Evolutionary conservation across 2,113 vertebrate genomes (phyloP).

Genomic region (Sturnira hondurensis): DNA sequence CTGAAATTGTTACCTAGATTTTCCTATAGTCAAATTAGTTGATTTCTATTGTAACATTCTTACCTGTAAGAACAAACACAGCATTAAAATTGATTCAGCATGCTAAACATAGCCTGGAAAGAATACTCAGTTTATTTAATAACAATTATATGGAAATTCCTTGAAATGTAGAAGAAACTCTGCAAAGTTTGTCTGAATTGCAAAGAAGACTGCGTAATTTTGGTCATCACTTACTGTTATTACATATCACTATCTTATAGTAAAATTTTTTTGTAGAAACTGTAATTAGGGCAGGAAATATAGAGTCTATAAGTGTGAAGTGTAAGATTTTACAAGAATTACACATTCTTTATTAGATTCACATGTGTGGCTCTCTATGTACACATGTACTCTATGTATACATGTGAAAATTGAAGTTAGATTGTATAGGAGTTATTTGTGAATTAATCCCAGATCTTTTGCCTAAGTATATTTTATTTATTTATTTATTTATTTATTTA

Average conservation of each 20-base stretch:
- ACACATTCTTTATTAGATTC: background rate
- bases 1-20: conserved; percentile 9
- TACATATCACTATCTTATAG: background rate
- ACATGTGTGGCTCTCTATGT: background rate
- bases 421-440: background rate
- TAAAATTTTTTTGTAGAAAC: background rate
- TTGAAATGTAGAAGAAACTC: conserved; percentile 32
- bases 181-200: background rate
- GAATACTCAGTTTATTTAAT: background rate
- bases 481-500: no score
- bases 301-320: background rate
- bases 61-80: background rate
- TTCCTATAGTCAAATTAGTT: conserved; percentile 31
- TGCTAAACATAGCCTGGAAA: background rate
- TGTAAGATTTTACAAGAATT: background rate
- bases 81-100: conserved; percentile 20
- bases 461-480: background rate
- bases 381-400: background rate
- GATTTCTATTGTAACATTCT: conserved; percentile 12
- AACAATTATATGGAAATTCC: background rate
- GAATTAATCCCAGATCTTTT: background rate
- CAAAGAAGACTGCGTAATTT: background rate
- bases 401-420: background rate
- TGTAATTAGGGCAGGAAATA: background rate
- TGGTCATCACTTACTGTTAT: background rate